A percentile compares a stretch with the other conserved stretches of the same genome.
Evolutionary conservation across 2,888 invertebrate species (phyloP).

Genomic region (Diadegma fenestrale): DNA sequence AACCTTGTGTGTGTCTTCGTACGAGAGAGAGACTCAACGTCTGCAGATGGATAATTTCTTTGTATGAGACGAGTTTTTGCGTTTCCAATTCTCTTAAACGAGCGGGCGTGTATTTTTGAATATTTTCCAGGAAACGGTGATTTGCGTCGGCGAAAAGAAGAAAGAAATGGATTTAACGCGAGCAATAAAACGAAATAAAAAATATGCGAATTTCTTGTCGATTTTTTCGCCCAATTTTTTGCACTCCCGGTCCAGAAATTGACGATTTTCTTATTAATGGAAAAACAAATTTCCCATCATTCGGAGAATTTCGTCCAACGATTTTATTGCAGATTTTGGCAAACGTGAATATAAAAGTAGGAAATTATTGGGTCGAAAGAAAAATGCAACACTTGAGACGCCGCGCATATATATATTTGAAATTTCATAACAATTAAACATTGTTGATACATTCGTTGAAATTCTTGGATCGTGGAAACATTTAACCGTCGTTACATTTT

Average conservation of each 20-base stretch:
- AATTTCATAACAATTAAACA: slow-evolving; percentile 63
- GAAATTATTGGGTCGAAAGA: neutral
- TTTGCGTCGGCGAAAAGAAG: slow-evolving; percentile 47
- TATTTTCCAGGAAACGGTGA: slow-evolving; percentile 54
- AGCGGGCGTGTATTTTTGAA: slow-evolving; percentile 55
- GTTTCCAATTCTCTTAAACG: slow-evolving; percentile 34
- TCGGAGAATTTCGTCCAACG: neutral
- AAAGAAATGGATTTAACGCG: slow-evolving; percentile 19
- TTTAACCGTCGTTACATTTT: slow-evolving; percentile 28
- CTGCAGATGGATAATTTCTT: slow-evolving; percentile 59
- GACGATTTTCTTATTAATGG: neutral
- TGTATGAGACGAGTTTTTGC: slow-evolving; percentile 58
- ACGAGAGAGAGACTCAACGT: slow-evolving; percentile 45
- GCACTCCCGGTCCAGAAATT: slow-evolving; percentile 17
- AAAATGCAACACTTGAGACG: neutral
- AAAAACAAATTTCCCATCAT: neutral
- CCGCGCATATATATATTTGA: slow-evolving; percentile 23
- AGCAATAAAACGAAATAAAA: slow-evolving; percentile 14
- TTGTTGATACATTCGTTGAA: slow-evolving; percentile 67
- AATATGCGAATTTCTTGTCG: neutral
- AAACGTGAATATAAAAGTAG: neutral
- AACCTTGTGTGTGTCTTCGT: neutral
- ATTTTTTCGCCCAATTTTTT: neutral
- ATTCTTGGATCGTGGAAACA: slow-evolving; percentile 60
- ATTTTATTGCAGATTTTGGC: neutral